Conservation (phyloP, 2,797 vertebrate species). For the Saxicola maurus region DNA sequence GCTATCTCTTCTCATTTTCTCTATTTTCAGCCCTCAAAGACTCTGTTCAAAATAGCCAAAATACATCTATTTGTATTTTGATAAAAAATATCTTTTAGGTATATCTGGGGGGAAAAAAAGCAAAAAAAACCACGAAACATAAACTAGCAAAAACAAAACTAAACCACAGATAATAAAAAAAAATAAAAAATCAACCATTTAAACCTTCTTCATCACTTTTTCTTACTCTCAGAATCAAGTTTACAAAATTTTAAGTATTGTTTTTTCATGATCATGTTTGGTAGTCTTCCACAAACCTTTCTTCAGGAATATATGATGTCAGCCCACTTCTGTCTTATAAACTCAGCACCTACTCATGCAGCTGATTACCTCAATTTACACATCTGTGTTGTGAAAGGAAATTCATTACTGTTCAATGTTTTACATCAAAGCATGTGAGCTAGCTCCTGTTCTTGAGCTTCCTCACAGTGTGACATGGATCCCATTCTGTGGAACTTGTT, state of each 20-base stretch:
- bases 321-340: not conserved
- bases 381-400: not conserved
- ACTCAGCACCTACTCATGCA: not conserved
- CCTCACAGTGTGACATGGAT: fast-evolving
- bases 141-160: not conserved
- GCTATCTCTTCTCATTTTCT: not conserved
- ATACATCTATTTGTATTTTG: not conserved
- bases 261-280: fast-evolving
- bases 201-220: not conserved
- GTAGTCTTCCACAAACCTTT: not conserved
- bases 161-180: not conserved
- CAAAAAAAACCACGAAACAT: fast-evolving
- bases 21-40: not conserved
- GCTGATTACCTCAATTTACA: not conserved
- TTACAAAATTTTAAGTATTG: not conserved
- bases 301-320: not conserved
- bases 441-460: not conserved
- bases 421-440: not conserved
- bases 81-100: not conserved
- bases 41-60: not conserved
- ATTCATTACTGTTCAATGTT: fast-evolving
- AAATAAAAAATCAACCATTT: not conserved
- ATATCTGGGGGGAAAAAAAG: fast-evolving
- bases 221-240: not conserved
- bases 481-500: not conserved